Conservation (phyloP, 2,888 invertebrate species). For the Autographa gamma region DNA sequence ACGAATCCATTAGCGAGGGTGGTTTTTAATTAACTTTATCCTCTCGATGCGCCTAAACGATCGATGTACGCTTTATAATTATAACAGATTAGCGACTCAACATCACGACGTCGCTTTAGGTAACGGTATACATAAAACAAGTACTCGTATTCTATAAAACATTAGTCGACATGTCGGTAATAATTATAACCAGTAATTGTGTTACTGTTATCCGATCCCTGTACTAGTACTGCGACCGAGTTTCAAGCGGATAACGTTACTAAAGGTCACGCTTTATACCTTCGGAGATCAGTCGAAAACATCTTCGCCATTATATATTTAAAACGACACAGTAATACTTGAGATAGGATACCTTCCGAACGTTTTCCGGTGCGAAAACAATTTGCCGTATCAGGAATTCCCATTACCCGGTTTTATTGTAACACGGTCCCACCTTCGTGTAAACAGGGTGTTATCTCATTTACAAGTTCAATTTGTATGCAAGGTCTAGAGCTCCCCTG, state of each 20-base stretch:
- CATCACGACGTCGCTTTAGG: conserved; percentile 20
- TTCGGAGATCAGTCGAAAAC: conserved; percentile 26
- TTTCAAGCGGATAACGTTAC: conserved; percentile 49
- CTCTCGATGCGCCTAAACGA: conserved; percentile 53
- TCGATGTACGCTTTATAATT: conserved; percentile 45
- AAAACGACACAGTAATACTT: conserved; percentile 41
- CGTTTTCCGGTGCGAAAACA: conserved; percentile 64
- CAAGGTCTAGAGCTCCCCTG: conserved; percentile 80
- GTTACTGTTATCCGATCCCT: conserved; percentile 46
- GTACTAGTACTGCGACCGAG: conserved; percentile 20
- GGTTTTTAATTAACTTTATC: conserved; percentile 75
- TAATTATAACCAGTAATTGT: conserved; percentile 38
- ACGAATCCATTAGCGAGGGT: conserved; percentile 69
- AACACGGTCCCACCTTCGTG: conserved; percentile 58
- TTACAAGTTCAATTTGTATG: conserved; percentile 86
- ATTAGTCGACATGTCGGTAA: conserved; percentile 17
- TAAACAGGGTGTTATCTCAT: conserved; percentile 78
- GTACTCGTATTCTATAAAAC: conserved; percentile 10
- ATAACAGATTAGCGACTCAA: conserved; percentile 37
- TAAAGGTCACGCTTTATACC: conserved; percentile 36
- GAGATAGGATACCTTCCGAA: conserved; percentile 58
- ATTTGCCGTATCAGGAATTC: conserved; percentile 74
- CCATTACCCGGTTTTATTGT: conserved; percentile 73
- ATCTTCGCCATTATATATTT: conserved; percentile 50
- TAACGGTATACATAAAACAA: conserved; percentile 8